A percentile compares a stretch with the other conserved stretches of the same genome.
Evolutionary conservation across 1,140 invertebrate species (phyloP).

Genomic region (Calliphora vicina): DNA sequence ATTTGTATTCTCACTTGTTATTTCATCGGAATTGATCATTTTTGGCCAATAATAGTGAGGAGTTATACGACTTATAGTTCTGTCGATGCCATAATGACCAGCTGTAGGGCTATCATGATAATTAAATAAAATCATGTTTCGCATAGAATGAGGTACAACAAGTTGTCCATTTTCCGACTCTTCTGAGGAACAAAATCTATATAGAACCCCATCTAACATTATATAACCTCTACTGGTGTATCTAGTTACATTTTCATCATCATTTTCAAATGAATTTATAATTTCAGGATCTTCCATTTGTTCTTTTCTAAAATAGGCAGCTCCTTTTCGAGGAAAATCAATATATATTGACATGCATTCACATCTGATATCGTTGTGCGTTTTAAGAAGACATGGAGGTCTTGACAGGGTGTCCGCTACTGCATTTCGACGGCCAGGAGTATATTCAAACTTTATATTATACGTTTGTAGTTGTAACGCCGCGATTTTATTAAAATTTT

Average conservation of each 20-base stretch:
- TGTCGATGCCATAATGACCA: slow-evolving; percentile 50
- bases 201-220: slow-evolving; percentile 47
- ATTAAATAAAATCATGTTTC: slow-evolving; percentile 42
- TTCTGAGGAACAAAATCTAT: slow-evolving; percentile 42
- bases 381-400: neutral
- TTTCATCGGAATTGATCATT: too few species aligned
- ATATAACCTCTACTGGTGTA: slow-evolving; percentile 46
- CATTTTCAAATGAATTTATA: neutral
- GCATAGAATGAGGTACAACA: slow-evolving; percentile 42
- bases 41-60: slow-evolving; percentile 51
- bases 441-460: slow-evolving; percentile 41
- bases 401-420: slow-evolving; percentile 4
- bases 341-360: neutral
- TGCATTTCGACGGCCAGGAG: neutral
- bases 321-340: neutral
- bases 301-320: neutral
- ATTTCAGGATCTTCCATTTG: neutral
- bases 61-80: slow-evolving; percentile 45
- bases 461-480: slow-evolving; percentile 62
- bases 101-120: slow-evolving; percentile 25
- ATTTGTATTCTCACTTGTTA: too few species aligned
- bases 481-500: too few species aligned
- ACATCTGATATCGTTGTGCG: neutral
- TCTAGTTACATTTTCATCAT: slow-evolving; percentile 34
- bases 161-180: slow-evolving; percentile 46